These are phyloP conservation scores for Onychomys arenicola DNA, from an alignment of 2,797 vertebrate genomes.

Conservation along the genomic window DNA sequence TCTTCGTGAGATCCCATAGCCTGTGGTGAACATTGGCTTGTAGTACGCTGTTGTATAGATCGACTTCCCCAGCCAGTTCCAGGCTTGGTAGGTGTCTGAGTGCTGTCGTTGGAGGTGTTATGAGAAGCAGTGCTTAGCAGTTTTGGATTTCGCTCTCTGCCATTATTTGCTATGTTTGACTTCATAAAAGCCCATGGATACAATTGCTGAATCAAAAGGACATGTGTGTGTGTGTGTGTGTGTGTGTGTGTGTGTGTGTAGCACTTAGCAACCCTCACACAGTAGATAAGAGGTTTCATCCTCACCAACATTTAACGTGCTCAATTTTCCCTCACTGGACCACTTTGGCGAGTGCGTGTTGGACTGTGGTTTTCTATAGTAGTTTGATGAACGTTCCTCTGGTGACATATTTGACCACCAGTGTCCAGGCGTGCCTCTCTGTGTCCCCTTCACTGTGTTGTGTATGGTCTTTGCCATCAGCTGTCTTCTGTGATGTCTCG, in stretches of 20 bases:
- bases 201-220: not conserved
- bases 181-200: not conserved
- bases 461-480: too few relatives aligned
- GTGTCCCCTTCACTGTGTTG: not conserved
- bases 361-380: not conserved
- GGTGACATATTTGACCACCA: not conserved
- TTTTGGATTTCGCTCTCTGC: not conserved
- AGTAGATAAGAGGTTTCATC: not conserved
- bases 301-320: not conserved
- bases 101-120: not conserved
- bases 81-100: not conserved
- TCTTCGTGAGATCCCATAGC: not conserved
- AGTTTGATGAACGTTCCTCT: not conserved
- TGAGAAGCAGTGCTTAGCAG: not conserved
- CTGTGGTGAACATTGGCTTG: not conserved
- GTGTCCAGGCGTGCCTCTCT: not conserved
- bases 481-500: not conserved
- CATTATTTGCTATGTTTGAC: not conserved
- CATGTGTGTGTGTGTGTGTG: not conserved
- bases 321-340: not conserved
- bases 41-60: not conserved
- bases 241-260: not conserved
- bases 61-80: not conserved
- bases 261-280: not conserved
- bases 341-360: not conserved